Percentiles rank a stretch among this genome's conserved stretches.
Conservation (phyloP, 2,797 vertebrate genomes). For the Acropternis orthonyx region DNA sequence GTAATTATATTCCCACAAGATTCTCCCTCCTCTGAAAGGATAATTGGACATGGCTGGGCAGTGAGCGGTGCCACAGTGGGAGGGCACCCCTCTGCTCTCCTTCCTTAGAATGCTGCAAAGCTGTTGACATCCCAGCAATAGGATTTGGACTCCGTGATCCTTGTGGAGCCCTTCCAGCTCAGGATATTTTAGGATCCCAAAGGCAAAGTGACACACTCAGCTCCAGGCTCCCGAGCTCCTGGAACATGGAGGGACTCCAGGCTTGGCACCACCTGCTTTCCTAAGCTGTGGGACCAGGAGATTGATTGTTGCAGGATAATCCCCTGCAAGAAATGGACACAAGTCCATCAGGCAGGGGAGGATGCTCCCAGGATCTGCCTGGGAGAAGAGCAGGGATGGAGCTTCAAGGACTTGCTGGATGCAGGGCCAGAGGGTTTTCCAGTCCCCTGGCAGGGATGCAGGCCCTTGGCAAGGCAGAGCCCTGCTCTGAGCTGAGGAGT, state of each 20-base stretch:
- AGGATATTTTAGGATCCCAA: not conserved
- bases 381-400: not conserved
- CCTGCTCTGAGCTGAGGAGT: not conserved
- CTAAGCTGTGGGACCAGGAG: too few species aligned
- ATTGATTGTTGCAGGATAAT: too few species aligned
- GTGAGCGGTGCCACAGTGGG: not conserved
- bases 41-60: not conserved
- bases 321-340: too few species aligned
- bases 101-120: not conserved
- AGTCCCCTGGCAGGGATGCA: not conserved
- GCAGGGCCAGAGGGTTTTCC: not conserved
- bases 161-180: not conserved
- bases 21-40: not conserved
- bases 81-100: not conserved
- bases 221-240: not conserved
- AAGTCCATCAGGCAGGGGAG: too few species aligned
- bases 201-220: fast-evolving
- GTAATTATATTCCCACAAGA: not conserved
- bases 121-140: not conserved
- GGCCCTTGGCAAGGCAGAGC: not conserved
- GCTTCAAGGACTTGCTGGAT: fast-evolving
- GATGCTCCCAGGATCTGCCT: too few species aligned
- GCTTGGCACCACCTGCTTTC: too few species aligned
- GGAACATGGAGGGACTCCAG: too few species aligned
- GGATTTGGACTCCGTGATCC: not conserved